Evolutionary conservation across 2,888 invertebrate genomes (phyloP).

Genomic region (Malacosoma neustria): DNA sequence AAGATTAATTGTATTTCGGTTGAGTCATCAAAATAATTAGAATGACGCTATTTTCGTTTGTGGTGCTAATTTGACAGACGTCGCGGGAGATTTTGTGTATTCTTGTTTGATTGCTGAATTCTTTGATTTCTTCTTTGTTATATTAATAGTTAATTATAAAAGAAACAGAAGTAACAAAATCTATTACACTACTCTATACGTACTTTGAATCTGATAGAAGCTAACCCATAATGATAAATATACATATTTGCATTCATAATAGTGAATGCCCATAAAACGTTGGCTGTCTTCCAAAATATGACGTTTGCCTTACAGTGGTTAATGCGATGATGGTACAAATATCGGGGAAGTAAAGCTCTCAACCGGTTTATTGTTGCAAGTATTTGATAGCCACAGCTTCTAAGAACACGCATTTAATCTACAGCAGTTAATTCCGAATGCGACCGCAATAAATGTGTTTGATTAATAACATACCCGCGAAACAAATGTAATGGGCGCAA

Average conservation of each 20-base stretch:
- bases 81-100: constrained; percentile 68
- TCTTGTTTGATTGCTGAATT: constrained; percentile 52
- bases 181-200: constrained; percentile 17
- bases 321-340: constrained; percentile 32
- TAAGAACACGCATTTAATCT: constrained; percentile 58
- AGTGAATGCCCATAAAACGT: constrained; percentile 50
- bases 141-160: constrained; percentile 29
- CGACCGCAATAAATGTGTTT: constrained; percentile 65
- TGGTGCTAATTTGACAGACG: constrained; percentile 75
- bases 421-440: constrained; percentile 56
- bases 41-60: constrained; percentile 73
- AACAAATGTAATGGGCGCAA: constrained; percentile 54
- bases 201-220: constrained; percentile 18
- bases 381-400: constrained; percentile 66
- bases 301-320: constrained; percentile 39
- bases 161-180: constrained; percentile 20
- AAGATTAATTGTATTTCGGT: constrained; percentile 75
- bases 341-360: constrained; percentile 45
- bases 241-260: constrained; percentile 15
- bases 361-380: constrained; percentile 60
- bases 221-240: constrained; percentile 32
- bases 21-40: constrained; percentile 76
- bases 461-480: constrained; percentile 64
- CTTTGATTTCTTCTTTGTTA: constrained; percentile 61
- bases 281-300: constrained; percentile 57